Evolutionary conservation across 1,140 invertebrate genomes (phyloP), one percentile per base, ranked within the genome.

Genomic region (Lasioglossum albipes): DNA sequence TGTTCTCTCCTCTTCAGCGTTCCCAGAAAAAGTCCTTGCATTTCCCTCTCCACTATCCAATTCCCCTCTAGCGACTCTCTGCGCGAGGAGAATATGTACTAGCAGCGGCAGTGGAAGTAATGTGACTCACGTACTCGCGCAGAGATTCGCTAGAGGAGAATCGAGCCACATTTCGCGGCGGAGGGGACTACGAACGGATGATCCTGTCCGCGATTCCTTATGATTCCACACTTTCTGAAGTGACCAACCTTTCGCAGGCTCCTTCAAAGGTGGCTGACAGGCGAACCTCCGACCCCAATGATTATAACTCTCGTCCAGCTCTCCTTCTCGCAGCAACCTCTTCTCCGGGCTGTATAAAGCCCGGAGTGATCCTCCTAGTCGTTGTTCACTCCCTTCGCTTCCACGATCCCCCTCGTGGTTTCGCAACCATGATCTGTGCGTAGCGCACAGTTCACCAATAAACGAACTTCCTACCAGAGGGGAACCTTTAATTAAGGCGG

Each of bases 241-340:
- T 77, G 73, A 84, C 59, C 78, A 81, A 74, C 83, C 69, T 77
- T 62, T 81, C 83, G 79, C 57, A 18, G 54, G 64, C 81, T 82
- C 75, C 45, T 82, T 71, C 52, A 71, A 68, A 75, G 84, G 79
- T 81, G 62, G 77, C 64, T 87, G 77, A 20, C 70, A 66, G 74
- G n/a, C 73, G 42, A 59, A 68, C 79, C 81, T 36, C 86, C 79
- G 76, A 89, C 82, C 83, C 79, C 81, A 86, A 89, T 87, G 87
- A 86, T 86, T 87, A 86, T 90, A 90, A 90, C 82, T 90, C 84
- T 86, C 66, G 76, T 83, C 68, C 61, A 77, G 27, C 75, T 83
- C 69, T 36, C 36, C 3, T 36, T 36, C 36, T 52, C 42, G 81
- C 54, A 80, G 52, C 62, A 62, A 4, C 61, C 64, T 7, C 61